Evolutionary conservation across 1,140 invertebrate genomes (phyloP), one percentile per base, ranked within the genome.

Genomic region (Cheumatopsyche charites): DNA sequence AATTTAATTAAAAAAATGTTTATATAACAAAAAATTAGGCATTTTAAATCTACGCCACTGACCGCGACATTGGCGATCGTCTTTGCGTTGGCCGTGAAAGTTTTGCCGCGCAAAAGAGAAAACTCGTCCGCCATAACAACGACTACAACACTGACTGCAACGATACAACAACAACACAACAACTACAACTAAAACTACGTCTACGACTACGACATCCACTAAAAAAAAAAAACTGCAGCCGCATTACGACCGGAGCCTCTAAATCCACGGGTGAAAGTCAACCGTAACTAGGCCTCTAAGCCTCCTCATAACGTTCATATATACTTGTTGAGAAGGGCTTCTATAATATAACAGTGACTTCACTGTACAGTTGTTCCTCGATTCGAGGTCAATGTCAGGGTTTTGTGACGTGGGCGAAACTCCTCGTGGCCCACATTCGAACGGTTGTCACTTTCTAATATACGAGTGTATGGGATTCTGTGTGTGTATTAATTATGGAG

Each of bases 61-160:
- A 19, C n/a, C 43, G 29, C 29, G 63, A 23, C 63, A 66, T 66
- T 66, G 63, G 63, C 67, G 36, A 49, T 62, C 42, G 67, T n/a
- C 36, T 23, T 41, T 36, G 29, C 29, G 62, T 71, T 62, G 62
- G 62, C 67, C 67, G 58, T 70, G 67, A 70, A 71, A 65, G 58
- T 71, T 71, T 71, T 29, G 43, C 47, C 26, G 47, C 29, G 45
- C 69, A 62, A 71, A 71, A 63, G 69, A 71, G 69, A 71, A 71
- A 71, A 71, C 69, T 63, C 42, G 69, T 71, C 58, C 62, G n/a
- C 69, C 47, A 71, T 71, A 63, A 71, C 36, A 29, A 45, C 61
- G 49, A 65, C 41, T 43, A 49, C 41, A 45, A 49, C 52, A 45
- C 7, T 42, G 36, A 42, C 25, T 42, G 41, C 41, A 12, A 17